These are phyloP conservation scores for Onthophagus sagittarius DNA, from an alignment of 2,888 invertebrate species.

Conservation along the genomic window DNA sequence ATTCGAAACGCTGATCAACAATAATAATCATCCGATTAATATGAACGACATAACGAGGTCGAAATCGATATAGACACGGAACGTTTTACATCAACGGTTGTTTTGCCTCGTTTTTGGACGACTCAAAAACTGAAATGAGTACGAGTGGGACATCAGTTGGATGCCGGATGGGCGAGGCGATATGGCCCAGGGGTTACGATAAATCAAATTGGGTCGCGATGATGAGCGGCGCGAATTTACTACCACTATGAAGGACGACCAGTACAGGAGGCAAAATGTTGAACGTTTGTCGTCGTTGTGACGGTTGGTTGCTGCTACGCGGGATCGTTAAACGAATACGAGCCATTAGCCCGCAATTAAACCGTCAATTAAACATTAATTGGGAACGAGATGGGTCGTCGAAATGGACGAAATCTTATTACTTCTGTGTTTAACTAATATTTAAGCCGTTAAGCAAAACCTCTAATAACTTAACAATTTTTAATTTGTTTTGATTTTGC, in stretches of 20 bases:
- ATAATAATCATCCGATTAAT: neutral
- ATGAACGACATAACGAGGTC: neutral
- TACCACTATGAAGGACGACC: neutral
- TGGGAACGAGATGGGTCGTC: neutral
- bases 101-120: neutral
- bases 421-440: neutral
- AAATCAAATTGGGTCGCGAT: neutral
- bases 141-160: neutral
- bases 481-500: too few relatives aligned
- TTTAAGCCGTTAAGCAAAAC: neutral
- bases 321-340: neutral
- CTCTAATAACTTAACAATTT: too few relatives aligned
- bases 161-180: neutral
- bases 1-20: neutral
- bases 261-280: too few relatives aligned
- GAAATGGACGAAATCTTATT: neutral
- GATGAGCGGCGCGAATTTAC: neutral
- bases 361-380: neutral
- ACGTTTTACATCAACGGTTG: neutral
- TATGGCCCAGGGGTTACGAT: neutral
- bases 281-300: neutral
- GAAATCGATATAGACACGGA: neutral
- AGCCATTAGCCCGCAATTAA: neutral
- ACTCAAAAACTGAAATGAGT: neutral
- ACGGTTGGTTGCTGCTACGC: neutral